Conservation (phyloP, 2,797 vertebrate genomes). For the Meriones psammophilus region DNA sequence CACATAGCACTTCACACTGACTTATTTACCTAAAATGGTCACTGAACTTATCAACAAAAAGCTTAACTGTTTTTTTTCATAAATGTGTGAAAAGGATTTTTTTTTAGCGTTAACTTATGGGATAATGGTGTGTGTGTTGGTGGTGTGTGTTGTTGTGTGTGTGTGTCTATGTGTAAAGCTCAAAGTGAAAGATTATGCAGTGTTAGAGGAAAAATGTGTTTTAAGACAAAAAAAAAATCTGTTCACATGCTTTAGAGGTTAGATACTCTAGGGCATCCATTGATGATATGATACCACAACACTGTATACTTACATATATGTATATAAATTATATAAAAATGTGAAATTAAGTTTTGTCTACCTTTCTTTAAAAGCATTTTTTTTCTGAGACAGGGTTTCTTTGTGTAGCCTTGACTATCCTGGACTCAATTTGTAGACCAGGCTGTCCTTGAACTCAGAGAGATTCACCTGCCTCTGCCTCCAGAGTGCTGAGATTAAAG, state of each 20-base stretch:
- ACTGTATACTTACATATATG: background rate
- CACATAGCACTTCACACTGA: background rate
- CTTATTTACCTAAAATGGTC: constrained; percentile 48
- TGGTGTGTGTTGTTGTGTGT: background rate
- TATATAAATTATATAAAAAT: background rate
- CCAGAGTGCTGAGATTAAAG: too few relatives aligned
- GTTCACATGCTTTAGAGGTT: constrained; percentile 5
- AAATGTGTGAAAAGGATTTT: constrained; percentile 57
- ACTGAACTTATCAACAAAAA: constrained; percentile 56
- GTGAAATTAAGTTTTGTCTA: constrained; percentile 16
- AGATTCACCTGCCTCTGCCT: too few relatives aligned
- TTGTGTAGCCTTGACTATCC: too few relatives aligned
- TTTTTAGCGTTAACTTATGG: constrained; percentile 60
- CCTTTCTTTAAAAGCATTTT: background rate
- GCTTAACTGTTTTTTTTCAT: constrained; percentile 39
- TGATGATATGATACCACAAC: constrained; percentile 32
- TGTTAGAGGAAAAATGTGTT: constrained; percentile 40
- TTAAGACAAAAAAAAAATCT: constrained; percentile 41
- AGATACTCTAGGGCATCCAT: background rate
- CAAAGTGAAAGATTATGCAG: constrained; percentile 24
- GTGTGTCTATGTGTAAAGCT: background rate
- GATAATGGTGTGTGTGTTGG: constrained; percentile 5
- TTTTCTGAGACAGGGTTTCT: too few relatives aligned
- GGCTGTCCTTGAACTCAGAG: too few relatives aligned
- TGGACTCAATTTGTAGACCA: too few relatives aligned